Evolutionary conservation across 2,113 vertebrate genomes (phyloP).

Genomic region (Phylloscopus whistleri): DNA sequence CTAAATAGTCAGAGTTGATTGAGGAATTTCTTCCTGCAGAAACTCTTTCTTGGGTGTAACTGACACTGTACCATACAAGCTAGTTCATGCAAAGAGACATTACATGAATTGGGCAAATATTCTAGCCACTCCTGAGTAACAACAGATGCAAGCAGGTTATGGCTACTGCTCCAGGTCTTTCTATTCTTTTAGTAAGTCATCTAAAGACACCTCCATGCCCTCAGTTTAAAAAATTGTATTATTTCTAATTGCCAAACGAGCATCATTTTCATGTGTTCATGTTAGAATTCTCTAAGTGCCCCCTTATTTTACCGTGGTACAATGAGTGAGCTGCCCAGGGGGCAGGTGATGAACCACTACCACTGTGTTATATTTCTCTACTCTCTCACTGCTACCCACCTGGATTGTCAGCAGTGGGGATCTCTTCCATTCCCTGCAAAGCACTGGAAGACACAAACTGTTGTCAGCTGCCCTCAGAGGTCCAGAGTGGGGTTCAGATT

Average conservation of each 20-base stretch:
- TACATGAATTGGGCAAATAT: not conserved
- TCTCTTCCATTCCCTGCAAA: not conserved
- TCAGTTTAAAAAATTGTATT: not conserved
- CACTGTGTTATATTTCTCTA: not conserved
- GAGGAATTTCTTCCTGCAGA: not conserved
- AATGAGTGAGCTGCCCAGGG: not conserved
- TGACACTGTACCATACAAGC: not conserved
- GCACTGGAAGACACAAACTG: not conserved
- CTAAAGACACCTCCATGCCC: not conserved
- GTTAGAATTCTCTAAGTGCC: not conserved
- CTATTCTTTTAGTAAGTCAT: not conserved
- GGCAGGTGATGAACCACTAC: not conserved
- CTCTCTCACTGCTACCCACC: not conserved
- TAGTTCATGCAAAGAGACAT: not conserved
- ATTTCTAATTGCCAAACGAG: not conserved
- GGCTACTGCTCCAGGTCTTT: not conserved
- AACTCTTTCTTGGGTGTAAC: not conserved
- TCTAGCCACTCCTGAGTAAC: not conserved
- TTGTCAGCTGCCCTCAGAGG: not conserved
- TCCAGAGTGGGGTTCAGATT: not conserved
- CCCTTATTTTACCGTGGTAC: not conserved
- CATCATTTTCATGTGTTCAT: not conserved
- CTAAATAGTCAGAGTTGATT: not conserved
- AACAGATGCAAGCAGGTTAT: not conserved
- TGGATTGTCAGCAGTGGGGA: not conserved